phyloP scores from a whole-genome alignment of 2,797 vertebrate genomes.

The Melanotaenia trifasciata region DNA sequence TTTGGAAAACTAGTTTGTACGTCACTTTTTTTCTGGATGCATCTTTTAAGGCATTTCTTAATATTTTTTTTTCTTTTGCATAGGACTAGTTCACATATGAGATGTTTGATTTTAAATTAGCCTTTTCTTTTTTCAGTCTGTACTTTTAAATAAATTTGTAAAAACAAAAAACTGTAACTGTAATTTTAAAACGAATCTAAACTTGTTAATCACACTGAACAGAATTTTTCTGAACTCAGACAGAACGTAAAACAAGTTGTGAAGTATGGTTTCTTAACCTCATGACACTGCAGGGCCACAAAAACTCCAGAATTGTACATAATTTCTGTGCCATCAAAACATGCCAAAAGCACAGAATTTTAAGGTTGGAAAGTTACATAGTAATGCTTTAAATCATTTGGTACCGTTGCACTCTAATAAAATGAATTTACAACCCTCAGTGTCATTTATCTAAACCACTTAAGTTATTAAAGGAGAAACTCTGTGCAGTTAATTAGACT shows the following conservation, averaged over 20 bases:
- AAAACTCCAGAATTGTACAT: neutral
- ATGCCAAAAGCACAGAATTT: neutral
- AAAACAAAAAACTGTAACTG: neutral
- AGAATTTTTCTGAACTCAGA: no score
- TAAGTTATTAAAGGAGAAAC: neutral
- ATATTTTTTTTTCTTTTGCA: neutral
- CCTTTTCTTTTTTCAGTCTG: neutral
- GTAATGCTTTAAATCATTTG: neutral
- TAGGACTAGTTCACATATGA: neutral
- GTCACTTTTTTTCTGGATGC: neutral
- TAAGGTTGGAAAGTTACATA: neutral
- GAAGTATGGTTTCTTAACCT: no score
- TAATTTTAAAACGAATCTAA: neutral
- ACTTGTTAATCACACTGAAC: no score
- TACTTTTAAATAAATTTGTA: neutral
- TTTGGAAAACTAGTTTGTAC: neutral
- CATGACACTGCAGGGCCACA: neutral
- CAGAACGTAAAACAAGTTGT: no score
- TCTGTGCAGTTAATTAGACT: neutral
- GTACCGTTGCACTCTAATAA: neutral
- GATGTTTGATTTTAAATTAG: neutral
- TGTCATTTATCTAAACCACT: neutral
- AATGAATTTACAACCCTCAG: neutral
- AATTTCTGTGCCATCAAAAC: neutral
- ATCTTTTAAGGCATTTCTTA: neutral